Conservation (phyloP, 2,797 vertebrate genomes). For the Sebastes steindachneri region DNA sequence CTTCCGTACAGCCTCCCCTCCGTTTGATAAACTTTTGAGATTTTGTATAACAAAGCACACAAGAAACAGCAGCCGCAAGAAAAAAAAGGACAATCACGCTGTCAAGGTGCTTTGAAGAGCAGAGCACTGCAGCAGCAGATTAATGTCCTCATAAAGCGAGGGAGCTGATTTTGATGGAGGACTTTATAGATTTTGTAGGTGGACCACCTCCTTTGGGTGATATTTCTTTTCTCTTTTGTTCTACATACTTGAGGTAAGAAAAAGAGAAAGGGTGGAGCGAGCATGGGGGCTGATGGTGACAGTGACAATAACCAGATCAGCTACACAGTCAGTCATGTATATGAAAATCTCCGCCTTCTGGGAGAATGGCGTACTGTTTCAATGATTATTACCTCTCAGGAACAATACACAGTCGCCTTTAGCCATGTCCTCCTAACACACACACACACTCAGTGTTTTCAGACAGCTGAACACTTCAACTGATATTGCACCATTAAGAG, state of each 20-base stretch:
- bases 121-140: constrained; percentile 76
- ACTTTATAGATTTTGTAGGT: constrained; percentile 84
- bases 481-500: constrained; percentile 67
- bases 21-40: constrained; percentile 80
- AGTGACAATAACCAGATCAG: constrained; percentile 59
- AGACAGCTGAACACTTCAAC: constrained; percentile 52
- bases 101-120: constrained; percentile 85
- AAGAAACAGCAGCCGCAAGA: constrained; percentile 60
- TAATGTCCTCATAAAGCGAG: constrained; percentile 83
- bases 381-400: constrained; percentile 54
- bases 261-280: constrained; percentile 34
- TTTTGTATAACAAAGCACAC: constrained; percentile 78
- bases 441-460: constrained; percentile 9
- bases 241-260: constrained; percentile 70
- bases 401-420: constrained; percentile 41
- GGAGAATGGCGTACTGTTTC: constrained; percentile 26
- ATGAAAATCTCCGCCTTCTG: constrained; percentile 49
- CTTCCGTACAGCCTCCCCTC: constrained; percentile 62
- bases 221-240: constrained; percentile 80
- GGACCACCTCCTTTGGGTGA: constrained; percentile 77
- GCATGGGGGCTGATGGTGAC: constrained; percentile 40
- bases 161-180: constrained; percentile 84
- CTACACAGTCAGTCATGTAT: constrained; percentile 54
- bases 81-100: constrained; percentile 72
- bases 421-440: constrained; percentile 24